Evolutionary conservation across 2,888 invertebrate genomes (phyloP), one percentile per base, ranked within the genome.

Genomic region (Oscheius myriophilus): DNA sequence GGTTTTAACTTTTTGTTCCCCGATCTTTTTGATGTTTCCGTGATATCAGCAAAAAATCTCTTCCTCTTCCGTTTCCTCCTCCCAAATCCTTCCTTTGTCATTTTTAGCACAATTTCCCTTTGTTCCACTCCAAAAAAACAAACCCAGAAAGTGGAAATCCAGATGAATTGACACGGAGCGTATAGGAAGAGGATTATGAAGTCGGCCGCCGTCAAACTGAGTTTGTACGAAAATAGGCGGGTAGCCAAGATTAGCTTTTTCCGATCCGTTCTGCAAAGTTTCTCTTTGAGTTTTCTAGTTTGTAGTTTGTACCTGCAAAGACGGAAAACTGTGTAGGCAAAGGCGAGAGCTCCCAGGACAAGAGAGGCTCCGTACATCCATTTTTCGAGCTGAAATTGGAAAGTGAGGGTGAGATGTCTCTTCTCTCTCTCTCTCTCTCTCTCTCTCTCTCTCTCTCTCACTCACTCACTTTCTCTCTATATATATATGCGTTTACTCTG

Each of bases 91-190:
- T 33, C 33, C 33, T 9, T 33, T 6, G 33, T 33, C 33, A 3
- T 33, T 33, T 33, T 9, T 6, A 6, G 9, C 9, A 33, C 4
- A 6, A 33, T 3, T 9, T 9, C 33, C 33, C 33, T 6, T 33
- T 33, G 4, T 33, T 33, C 33, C 33, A 33, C 33, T 33, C 9
- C 33, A 33, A 33, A 33, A 33, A 11, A 53, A 46, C 55, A 61
- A 53, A 78, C 80, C 75, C 77, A 79, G 46, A 74, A 78, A 21
- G 70, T 74, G 26, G 70, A 64, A 18, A 80, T 78, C 80, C 80
- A 80, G 16, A 71, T 67, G 39, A 80, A 72, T 55, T 80, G 80
- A 51, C 74, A 73, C 21, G 80, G 80, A 11, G 80, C 80, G 63
- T 80, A 80, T 25, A 80, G 64, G 42, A 80, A 79, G 4, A 80